These are phyloP conservation scores for Macquaria australasica DNA, from an alignment of 2,113 vertebrate genomes.

Conservation along the genomic window DNA sequence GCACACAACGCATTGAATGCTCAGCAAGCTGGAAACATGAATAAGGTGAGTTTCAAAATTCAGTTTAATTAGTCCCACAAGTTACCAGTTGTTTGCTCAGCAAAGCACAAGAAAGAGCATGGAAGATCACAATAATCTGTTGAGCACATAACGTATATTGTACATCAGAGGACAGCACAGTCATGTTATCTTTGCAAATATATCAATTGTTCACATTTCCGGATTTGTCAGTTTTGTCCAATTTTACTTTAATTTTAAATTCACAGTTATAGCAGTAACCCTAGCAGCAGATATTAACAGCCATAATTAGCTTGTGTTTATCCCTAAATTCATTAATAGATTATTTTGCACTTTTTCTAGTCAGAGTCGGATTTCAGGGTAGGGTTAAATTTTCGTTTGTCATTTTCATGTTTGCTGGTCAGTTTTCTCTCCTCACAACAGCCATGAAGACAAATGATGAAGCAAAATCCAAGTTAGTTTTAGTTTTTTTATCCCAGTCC, in stretches of 20 bases:
- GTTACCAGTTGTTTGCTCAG: neutral
- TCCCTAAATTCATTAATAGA: neutral
- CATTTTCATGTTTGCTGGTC: neutral
- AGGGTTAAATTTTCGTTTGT: neutral
- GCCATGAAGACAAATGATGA: neutral
- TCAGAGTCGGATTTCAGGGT: neutral
- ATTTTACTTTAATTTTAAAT: neutral
- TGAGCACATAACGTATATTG: neutral
- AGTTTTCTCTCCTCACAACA: neutral
- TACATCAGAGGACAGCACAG: neutral
- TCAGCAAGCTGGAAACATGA: slow-evolving; percentile 93
- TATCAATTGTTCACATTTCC: neutral
- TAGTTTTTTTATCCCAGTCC: no score
- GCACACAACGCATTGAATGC: slow-evolving; percentile 88
- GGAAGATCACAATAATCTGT: neutral
- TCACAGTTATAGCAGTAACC: neutral
- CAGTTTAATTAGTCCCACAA: neutral
- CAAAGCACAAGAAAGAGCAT: neutral
- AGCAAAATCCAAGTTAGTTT: no score
- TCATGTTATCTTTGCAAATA: neutral
- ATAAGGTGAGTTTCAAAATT: slow-evolving; percentile 88
- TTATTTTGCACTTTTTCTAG: no score
- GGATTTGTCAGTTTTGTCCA: neutral
- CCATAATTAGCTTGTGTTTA: neutral
- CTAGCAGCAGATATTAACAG: neutral